phyloP scores from a whole-genome alignment of 2,113 vertebrate species.

The Nothoprocta pentlandii region DNA sequence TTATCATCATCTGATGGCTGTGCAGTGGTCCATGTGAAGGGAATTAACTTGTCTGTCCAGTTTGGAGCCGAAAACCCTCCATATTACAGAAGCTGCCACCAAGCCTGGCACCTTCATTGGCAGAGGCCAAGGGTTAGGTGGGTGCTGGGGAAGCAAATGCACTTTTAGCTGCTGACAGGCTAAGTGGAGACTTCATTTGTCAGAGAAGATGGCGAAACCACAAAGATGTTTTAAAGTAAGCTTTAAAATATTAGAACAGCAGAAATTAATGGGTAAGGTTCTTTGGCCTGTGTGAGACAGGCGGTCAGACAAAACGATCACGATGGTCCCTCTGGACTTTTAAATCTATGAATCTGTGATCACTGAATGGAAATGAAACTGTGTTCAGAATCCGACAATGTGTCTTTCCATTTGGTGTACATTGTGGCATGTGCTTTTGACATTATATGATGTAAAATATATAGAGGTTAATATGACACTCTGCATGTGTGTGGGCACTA shows the following conservation, averaged over 20 bases:
- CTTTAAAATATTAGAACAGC: not conserved
- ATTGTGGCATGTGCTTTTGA: not conserved
- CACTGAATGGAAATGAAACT: not conserved
- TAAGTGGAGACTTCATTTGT: constrained; percentile 36
- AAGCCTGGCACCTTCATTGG: constrained; percentile 28
- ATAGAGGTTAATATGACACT: not conserved
- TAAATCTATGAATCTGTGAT: constrained; percentile 17
- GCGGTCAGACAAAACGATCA: not conserved
- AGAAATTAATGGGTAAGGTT: constrained; percentile 22
- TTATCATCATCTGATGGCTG: constrained; percentile 55
- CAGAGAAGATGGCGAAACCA: constrained; percentile 7
- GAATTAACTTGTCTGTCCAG: constrained; percentile 64
- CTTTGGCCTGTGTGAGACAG: not conserved
- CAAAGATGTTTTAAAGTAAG: not conserved
- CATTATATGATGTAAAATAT: not conserved
- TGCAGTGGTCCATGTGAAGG: constrained; percentile 37
- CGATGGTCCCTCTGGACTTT: constrained; percentile 17
- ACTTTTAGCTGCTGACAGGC: constrained; percentile 44
- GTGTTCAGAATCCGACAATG: not conserved
- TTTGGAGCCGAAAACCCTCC: constrained; percentile 39
- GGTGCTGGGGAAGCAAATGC: not conserved
- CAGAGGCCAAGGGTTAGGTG: constrained; percentile 30
- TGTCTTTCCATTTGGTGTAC: not conserved
- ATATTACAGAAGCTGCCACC: constrained; percentile 35
- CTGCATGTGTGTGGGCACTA: not conserved